Evolutionary conservation across 2,888 invertebrate species (phyloP).

Genomic region (Nemoura dubitans): DNA sequence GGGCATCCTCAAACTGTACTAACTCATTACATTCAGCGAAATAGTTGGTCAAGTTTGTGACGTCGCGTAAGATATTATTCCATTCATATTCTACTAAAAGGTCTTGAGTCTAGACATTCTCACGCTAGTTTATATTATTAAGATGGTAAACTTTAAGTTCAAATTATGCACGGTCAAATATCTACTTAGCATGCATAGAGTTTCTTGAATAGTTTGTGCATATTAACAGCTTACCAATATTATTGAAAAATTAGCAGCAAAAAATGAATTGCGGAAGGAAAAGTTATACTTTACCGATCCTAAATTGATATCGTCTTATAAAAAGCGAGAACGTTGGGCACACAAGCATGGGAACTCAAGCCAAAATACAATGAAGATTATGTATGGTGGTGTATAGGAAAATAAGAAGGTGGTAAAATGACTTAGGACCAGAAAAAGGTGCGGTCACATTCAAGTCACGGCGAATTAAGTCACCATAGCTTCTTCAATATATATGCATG

Average conservation of each 20-base stretch:
- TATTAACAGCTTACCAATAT: constrained; percentile 13
- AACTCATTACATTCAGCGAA: background rate
- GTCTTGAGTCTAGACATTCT: background rate
- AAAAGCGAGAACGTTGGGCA: background rate
- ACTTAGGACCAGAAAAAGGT: constrained; percentile 19
- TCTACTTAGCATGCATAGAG: background rate
- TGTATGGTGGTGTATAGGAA: background rate
- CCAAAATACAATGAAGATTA: background rate
- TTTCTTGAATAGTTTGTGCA: background rate
- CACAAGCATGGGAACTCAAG: background rate
- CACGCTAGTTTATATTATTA: background rate
- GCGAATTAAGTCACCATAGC: background rate
- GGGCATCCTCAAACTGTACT: background rate
- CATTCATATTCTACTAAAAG: background rate
- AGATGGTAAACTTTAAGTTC: background rate
- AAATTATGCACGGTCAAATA: background rate
- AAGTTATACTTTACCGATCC: too few relatives aligned
- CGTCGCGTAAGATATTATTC: background rate
- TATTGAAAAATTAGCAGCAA: background rate
- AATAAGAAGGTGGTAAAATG: background rate
- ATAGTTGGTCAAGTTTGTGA: background rate
- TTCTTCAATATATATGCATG: too few relatives aligned
- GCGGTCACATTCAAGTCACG: constrained; percentile 18
- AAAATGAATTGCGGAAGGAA: background rate
- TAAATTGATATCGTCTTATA: too few relatives aligned